A percentile compares a stretch with the other conserved stretches of the same genome.
These are phyloP conservation scores for Brachypterus glaber DNA, from an alignment of 2,888 invertebrate genomes.

Conservation along the genomic window DNA sequence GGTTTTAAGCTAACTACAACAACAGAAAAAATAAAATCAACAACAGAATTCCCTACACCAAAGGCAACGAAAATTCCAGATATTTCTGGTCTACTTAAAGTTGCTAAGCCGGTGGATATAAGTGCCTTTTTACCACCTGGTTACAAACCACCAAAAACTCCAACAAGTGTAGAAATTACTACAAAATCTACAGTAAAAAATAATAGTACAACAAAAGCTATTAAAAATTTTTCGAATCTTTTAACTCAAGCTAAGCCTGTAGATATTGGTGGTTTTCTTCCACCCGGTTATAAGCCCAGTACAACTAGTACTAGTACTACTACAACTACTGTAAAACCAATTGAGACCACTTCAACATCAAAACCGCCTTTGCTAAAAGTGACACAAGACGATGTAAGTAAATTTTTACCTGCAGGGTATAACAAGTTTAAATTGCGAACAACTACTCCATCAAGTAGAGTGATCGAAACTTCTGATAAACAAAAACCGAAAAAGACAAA, in stretches of 20 bases:
- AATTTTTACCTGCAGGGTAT: constrained; percentile 36
- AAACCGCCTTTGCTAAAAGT: constrained; percentile 16
- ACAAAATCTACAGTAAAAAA: not conserved
- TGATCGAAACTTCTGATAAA: too few species aligned
- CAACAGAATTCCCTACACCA: constrained; percentile 9
- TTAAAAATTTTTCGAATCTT: too few species aligned
- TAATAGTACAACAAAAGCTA: too few species aligned
- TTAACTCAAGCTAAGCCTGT: constrained; percentile 46
- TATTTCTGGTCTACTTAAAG: too few species aligned
- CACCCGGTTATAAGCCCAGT: constrained; percentile 51
- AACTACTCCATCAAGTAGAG: too few species aligned
- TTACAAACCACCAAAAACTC: constrained; percentile 32
- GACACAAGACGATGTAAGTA: constrained; percentile 26
- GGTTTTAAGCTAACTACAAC: constrained; percentile 38
- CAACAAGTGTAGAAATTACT: not conserved
- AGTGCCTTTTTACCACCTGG: constrained; percentile 41
- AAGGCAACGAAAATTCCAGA: constrained; percentile 4
- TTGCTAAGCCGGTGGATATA: constrained; percentile 38
- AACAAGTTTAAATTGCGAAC: constrained; percentile 19
- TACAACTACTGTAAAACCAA: not conserved
- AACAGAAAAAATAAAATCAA: constrained; percentile 7
- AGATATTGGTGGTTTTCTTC: constrained; percentile 52
- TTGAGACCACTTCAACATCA: not conserved
- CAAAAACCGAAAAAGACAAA: constrained; percentile 32
- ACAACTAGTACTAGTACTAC: constrained; percentile 2